phyloP scores from a whole-genome alignment of 2,797 vertebrate species.

The Sebastes itinus region DNA sequence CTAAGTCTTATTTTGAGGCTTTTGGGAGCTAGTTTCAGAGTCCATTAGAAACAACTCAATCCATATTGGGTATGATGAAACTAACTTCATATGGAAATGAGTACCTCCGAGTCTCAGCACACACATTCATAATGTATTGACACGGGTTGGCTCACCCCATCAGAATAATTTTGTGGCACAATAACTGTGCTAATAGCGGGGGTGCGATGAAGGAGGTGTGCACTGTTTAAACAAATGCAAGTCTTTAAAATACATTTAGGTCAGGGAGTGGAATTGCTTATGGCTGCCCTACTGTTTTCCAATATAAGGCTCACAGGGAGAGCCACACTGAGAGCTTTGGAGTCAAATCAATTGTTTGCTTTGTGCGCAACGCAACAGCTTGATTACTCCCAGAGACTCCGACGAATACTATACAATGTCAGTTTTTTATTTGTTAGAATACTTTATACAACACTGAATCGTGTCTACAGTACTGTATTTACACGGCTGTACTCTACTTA shows the following conservation, averaged over 20 bases:
- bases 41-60: slow-evolving; percentile 47
- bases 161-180: slow-evolving; percentile 33
- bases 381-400: slow-evolving; percentile 37
- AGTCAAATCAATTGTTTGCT: slow-evolving; percentile 53
- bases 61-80: slow-evolving; percentile 18
- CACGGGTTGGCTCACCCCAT: slow-evolving; percentile 2
- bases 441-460: background rate
- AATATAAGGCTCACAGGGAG: slow-evolving; percentile 37
- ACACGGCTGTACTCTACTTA: background rate
- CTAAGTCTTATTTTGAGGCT: slow-evolving; percentile 41
- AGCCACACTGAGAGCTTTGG: slow-evolving; percentile 38
- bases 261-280: slow-evolving; percentile 40
- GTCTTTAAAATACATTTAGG: slow-evolving; percentile 57
- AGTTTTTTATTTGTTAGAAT: slow-evolving; percentile 19
- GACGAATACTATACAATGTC: slow-evolving; percentile 26
- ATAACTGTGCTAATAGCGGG: slow-evolving; percentile 49
- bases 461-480: slow-evolving; percentile 9
- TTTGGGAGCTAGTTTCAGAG: slow-evolving; percentile 34
- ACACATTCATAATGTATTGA: slow-evolving; percentile 18
- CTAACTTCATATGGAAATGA: slow-evolving; percentile 13
- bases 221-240: slow-evolving; percentile 46
- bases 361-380: slow-evolving; percentile 39
- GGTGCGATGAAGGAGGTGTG: slow-evolving; percentile 21
- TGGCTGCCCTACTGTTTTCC: slow-evolving; percentile 48
- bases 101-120: background rate